Evolutionary conservation across 1,140 invertebrate species (phyloP).

Genomic region (Coptotermes formosanus): DNA sequence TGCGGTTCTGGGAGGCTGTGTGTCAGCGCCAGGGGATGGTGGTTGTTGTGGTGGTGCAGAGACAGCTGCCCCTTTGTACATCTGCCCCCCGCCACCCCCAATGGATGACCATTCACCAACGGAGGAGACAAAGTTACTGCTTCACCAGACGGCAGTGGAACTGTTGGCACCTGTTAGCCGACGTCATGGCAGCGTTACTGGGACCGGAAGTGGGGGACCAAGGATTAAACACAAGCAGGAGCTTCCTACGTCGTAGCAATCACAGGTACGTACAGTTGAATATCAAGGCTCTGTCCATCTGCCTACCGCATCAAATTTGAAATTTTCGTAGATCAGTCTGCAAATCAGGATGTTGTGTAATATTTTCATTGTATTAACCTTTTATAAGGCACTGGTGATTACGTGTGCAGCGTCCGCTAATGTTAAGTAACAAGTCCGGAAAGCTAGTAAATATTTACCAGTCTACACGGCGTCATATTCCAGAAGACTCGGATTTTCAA

Average conservation of each 20-base stretch:
- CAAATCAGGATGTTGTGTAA: too few relatives aligned
- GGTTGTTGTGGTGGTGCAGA: slow-evolving; percentile 24
- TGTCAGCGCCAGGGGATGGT: slow-evolving; percentile 15
- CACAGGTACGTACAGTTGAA: slow-evolving; percentile 19
- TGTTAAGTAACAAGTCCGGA: too few relatives aligned
- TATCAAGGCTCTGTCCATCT: too few relatives aligned
- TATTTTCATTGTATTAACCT: too few relatives aligned
- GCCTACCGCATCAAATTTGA: too few relatives aligned
- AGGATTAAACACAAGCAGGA: slow-evolving; percentile 6
- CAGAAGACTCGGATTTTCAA: too few relatives aligned
- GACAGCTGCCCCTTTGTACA: slow-evolving; percentile 42
- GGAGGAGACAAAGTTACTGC: slow-evolving; percentile 53
- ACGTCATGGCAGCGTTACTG: neutral
- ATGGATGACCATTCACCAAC: slow-evolving; percentile 54
- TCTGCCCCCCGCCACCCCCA: slow-evolving; percentile 52
- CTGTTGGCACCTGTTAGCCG: neutral
- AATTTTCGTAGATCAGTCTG: too few relatives aligned
- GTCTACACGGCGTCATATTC: too few relatives aligned
- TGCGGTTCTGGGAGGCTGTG: slow-evolving; percentile 24
- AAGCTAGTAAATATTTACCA: too few relatives aligned
- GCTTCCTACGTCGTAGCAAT: slow-evolving; percentile 26
- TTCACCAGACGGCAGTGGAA: slow-evolving; percentile 39
- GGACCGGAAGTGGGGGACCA: neutral
- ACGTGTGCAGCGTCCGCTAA: too few relatives aligned
- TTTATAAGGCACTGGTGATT: too few relatives aligned